Conservation (phyloP, 2,888 invertebrate species). For the Polietes domitor region DNA sequence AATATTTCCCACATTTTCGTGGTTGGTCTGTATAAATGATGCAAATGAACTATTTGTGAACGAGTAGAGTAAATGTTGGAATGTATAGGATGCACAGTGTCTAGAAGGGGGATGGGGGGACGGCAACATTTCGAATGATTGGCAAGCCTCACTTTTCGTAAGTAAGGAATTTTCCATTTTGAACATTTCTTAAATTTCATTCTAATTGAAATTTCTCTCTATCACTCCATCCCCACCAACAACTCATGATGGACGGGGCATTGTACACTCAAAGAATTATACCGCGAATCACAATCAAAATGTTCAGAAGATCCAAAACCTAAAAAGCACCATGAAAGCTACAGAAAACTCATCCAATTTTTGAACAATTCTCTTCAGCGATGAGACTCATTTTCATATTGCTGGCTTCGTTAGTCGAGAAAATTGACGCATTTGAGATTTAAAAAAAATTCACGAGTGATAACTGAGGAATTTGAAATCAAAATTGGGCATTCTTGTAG, state of each 20-base stretch:
- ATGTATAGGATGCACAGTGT: not conserved
- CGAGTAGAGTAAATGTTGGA: not conserved
- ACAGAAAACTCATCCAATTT: too few species aligned
- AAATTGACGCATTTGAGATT: too few species aligned
- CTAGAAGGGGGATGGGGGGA: not conserved
- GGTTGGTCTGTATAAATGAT: not conserved
- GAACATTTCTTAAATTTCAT: not conserved
- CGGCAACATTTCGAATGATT: not conserved
- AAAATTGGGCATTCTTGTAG: too few species aligned
- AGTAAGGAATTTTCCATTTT: not conserved
- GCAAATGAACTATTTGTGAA: not conserved
- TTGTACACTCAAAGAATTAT: not conserved
- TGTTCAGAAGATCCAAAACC: too few species aligned
- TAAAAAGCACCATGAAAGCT: too few species aligned
- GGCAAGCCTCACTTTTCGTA: not conserved
- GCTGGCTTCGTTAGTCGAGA: too few species aligned
- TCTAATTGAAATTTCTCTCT: not conserved
- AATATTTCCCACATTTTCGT: not conserved
- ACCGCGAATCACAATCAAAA: too few species aligned
- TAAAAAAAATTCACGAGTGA: too few species aligned
- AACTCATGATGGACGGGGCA: not conserved
- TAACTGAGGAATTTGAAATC: too few species aligned
- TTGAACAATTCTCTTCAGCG: too few species aligned
- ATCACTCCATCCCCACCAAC: not conserved
- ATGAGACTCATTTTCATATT: too few species aligned